These are phyloP conservation scores for Podabrus alpinus DNA, from an alignment of 2,888 invertebrate species.

Conservation along the genomic window DNA sequence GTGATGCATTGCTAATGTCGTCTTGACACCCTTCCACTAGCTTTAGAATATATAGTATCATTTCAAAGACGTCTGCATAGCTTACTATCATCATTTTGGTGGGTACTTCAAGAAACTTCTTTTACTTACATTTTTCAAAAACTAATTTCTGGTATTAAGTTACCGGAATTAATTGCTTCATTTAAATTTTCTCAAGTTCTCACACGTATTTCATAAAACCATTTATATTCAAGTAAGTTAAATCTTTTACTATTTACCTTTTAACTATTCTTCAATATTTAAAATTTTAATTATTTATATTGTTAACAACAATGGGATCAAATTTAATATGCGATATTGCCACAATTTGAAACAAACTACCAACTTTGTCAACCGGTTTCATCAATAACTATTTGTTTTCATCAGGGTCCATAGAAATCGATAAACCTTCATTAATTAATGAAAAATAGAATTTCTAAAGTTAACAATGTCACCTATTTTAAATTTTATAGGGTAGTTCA, in stretches of 20 bases:
- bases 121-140: background rate
- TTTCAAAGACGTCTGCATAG: conserved; percentile 17
- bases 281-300: background rate
- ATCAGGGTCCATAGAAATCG: background rate
- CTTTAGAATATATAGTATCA: conserved; percentile 26
- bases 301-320: background rate
- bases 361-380: background rate
- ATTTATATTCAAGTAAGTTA: background rate
- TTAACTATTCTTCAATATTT: background rate
- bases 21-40: conserved; percentile 27
- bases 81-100: background rate
- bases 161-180: background rate
- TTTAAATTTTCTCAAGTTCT: background rate
- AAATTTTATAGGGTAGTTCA: too few relatives aligned
- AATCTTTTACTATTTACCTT: background rate
- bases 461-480: too few relatives aligned
- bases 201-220: background rate
- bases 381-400: background rate
- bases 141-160: background rate
- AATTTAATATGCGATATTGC: background rate
- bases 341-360: too few relatives aligned
- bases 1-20: conserved; percentile 38
- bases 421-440: background rate
- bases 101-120: background rate
- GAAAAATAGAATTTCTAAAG: background rate